Evolutionary conservation across 2,888 invertebrate genomes (phyloP).

Genomic region (Eudasyphora cyanicolor): DNA sequence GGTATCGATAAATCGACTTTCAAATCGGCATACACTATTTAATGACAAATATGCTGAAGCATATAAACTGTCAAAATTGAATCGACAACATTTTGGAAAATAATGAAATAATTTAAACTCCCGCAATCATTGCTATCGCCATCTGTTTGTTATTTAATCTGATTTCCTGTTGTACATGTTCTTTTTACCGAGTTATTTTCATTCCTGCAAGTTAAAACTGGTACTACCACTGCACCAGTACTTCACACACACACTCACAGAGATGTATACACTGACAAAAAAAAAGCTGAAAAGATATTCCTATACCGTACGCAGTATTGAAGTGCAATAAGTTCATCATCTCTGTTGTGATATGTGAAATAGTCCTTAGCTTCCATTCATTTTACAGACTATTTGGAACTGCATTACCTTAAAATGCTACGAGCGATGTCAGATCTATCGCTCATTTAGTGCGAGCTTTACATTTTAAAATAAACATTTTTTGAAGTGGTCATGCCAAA

Average conservation of each 20-base stretch:
- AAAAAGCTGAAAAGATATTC: too few species aligned
- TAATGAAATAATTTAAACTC: neutral
- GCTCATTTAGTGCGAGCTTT: too few species aligned
- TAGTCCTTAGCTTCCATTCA: neutral
- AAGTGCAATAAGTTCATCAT: too few species aligned
- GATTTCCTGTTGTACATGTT: constrained; percentile 73
- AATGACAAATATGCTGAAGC: too few species aligned
- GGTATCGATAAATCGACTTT: too few species aligned
- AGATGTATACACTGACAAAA: neutral
- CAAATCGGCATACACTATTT: too few species aligned
- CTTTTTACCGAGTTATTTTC: neutral
- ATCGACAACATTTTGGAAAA: neutral
- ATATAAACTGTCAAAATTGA: neutral
- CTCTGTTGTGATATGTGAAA: too few species aligned
- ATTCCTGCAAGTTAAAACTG: constrained; percentile 30
- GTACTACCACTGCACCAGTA: constrained; percentile 55
- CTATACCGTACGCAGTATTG: too few species aligned
- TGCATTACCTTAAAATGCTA: too few species aligned
- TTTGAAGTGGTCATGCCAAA: too few species aligned
- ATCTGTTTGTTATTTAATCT: constrained; percentile 3
- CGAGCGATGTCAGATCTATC: too few species aligned
- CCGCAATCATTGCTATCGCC: neutral
- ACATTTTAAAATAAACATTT: too few species aligned
- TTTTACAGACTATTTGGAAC: neutral
- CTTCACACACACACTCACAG: constrained; percentile 36